These are phyloP conservation scores for Eristalis arbustorum DNA, from an alignment of 2,888 invertebrate genomes.

Conservation along the genomic window DNA sequence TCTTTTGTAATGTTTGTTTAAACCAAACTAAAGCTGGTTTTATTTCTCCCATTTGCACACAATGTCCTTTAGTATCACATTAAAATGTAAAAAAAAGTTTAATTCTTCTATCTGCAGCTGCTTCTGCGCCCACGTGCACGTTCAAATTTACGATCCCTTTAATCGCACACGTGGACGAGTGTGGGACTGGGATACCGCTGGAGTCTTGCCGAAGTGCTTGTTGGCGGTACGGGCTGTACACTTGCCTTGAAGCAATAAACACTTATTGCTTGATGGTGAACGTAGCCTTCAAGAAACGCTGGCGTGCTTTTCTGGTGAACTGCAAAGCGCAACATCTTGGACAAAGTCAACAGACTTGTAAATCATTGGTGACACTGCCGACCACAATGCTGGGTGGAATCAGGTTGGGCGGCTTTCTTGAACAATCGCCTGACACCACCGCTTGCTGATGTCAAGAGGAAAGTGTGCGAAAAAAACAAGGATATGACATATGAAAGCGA, in stretches of 20 bases:
- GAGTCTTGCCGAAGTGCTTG: constrained; percentile 98
- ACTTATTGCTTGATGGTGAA: constrained; percentile 96
- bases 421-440: constrained; percentile 92
- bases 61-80: constrained; percentile 62
- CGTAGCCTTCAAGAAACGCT: constrained; percentile 96
- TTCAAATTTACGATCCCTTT: constrained; percentile 99
- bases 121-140: constrained; percentile 97
- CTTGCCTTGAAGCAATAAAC: constrained; percentile 95
- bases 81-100: constrained; percentile 77
- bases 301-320: constrained; percentile 96
- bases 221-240: constrained; percentile 97
- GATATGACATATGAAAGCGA: too few relatives aligned
- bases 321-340: constrained; percentile 97
- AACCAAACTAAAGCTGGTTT: constrained; percentile 64
- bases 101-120: constrained; percentile 96
- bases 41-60: constrained; percentile 46
- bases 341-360: constrained; percentile 93
- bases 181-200: constrained; percentile 98
- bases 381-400: constrained; percentile 95
- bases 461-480: too few relatives aligned
- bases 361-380: constrained; percentile 97
- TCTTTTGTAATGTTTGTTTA: constrained; percentile 41
- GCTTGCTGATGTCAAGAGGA: too few relatives aligned
- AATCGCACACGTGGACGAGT: constrained; percentile 97
- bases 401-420: constrained; percentile 91